These are phyloP conservation scores for Argyra leucocephala DNA, from an alignment of 2,888 invertebrate genomes.

Conservation along the genomic window DNA sequence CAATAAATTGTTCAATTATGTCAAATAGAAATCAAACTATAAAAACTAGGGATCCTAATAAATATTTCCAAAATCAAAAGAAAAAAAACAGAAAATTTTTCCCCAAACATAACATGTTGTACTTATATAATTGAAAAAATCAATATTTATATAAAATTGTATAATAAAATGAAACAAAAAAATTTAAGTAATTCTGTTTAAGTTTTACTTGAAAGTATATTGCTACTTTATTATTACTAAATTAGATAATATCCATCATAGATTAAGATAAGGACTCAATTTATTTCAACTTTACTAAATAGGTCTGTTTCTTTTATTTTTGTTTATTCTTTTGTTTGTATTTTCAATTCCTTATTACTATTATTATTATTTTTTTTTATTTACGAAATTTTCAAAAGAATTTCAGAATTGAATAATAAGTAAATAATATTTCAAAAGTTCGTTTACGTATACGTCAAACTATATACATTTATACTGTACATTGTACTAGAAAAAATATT, in stretches of 20 bases:
- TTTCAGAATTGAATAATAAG: too few species aligned
- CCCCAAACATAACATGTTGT: too few species aligned
- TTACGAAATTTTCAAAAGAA: neutral
- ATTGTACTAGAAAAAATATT: too few species aligned
- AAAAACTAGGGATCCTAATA: too few species aligned
- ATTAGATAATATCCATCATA: neutral
- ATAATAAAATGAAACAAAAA: neutral
- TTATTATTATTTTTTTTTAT: neutral
- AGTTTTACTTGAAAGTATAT: neutral
- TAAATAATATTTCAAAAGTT: too few species aligned
- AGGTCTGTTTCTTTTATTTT: neutral
- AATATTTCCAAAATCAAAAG: too few species aligned
- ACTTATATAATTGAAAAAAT: neutral
- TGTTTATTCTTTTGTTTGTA: neutral
- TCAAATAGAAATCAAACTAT: too few species aligned
- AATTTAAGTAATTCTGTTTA: neutral
- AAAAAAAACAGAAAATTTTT: too few species aligned
- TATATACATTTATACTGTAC: too few species aligned
- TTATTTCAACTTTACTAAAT: conserved; percentile 3
- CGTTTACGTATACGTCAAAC: too few species aligned
- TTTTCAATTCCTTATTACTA: neutral
- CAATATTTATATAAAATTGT: neutral
- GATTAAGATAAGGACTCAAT: conserved; percentile 1
- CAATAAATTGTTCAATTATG: too few species aligned
- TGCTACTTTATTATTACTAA: neutral